A percentile compares a stretch with the other conserved stretches of the same genome.
Evolutionary conservation across 2,113 vertebrate species (phyloP).

Genomic region (human): GRCh38 chr3:86117501-86118000

Average conservation of each 20-base stretch:
- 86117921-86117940: background rate
- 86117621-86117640: background rate
- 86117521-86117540: background rate
- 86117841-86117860: background rate
- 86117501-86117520: background rate
- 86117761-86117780: background rate
- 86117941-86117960: background rate
- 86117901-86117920: background rate
- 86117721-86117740: background rate
- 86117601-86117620: background rate
- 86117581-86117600: background rate
- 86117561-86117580: background rate
- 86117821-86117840: background rate
- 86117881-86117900: background rate
- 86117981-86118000: background rate
- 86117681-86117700: background rate
- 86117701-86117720: background rate
- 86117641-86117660: background rate
- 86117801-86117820: background rate
- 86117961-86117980: background rate
- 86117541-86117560: background rate
- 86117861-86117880: background rate
- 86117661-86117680: background rate
- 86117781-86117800: background rate
- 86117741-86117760: background rate